Percentiles rank a stretch among this genome's conserved stretches.
Conservation (phyloP, 2,113 vertebrate species). For the Cnemophilus loriae region DNA sequence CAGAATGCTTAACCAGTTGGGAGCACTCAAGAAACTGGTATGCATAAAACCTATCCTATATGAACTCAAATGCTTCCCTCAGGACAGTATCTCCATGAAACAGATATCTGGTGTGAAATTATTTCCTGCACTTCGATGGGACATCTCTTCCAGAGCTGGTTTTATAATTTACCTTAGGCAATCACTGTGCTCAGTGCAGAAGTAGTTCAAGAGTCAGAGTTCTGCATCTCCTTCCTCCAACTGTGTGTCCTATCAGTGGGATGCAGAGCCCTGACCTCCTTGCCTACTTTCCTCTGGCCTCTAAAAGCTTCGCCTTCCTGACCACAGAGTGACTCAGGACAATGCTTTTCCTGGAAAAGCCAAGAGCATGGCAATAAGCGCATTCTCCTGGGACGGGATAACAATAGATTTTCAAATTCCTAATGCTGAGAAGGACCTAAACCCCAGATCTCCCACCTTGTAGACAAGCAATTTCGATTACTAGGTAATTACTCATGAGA, state of each 20-base stretch:
- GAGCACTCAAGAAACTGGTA: background rate
- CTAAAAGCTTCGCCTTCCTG: background rate
- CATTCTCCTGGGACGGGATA: background rate
- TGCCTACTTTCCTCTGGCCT: background rate
- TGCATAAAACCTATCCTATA: background rate
- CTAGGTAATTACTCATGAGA: background rate
- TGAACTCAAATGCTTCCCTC: background rate
- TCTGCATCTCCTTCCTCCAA: background rate
- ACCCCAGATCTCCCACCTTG: background rate
- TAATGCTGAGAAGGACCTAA: background rate
- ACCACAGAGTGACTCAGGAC: background rate
- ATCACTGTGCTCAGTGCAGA: background rate
- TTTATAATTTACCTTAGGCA: background rate
- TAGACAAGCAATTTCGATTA: background rate
- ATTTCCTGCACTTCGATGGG: background rate
- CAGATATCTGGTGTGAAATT: background rate
- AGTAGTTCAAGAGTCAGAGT: background rate
- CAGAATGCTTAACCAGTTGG: background rate
- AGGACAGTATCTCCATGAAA: background rate
- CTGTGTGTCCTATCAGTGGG: background rate
- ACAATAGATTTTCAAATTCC: background rate
- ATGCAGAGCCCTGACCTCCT: background rate
- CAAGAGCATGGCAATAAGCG: background rate
- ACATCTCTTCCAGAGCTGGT: background rate
- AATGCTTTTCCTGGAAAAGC: background rate